Evolutionary conservation across 1,140 invertebrate species (phyloP).

Genomic region (Tetramorium alpestre): DNA sequence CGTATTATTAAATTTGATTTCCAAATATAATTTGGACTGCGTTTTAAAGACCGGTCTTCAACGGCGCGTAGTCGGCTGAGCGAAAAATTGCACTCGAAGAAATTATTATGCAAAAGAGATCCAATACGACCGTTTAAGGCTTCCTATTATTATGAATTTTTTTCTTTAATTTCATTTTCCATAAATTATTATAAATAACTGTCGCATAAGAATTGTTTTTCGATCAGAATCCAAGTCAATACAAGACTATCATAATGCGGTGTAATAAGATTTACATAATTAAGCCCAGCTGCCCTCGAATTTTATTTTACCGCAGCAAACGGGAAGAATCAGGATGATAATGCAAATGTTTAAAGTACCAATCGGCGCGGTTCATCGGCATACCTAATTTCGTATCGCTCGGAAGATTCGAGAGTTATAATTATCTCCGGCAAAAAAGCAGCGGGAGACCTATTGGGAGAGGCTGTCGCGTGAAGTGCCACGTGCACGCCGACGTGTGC

Average conservation of each 20-base stretch:
- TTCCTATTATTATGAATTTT: neutral
- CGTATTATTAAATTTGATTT: too few species aligned
- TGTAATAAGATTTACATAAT: neutral
- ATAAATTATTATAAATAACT: neutral
- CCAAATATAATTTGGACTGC: too few species aligned
- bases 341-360: neutral
- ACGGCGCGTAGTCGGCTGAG: too few species aligned
- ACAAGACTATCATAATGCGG: neutral
- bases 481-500: neutral
- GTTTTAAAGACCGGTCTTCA: too few species aligned
- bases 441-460: slow-evolving; percentile 8
- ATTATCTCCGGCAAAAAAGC: slow-evolving; percentile 21
- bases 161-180: neutral
- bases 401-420: slow-evolving; percentile 20
- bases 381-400: neutral
- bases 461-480: neutral
- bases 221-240: neutral
- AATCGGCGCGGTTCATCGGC: neutral
- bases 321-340: neutral
- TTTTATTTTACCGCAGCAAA: neutral
- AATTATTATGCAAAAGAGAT: too few species aligned
- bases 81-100: too few species aligned
- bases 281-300: neutral
- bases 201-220: neutral
- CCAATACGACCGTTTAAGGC: too few species aligned